Evolutionary conservation across 2,797 vertebrate genomes (phyloP).

Genomic region (Perodicticus potto): DNA sequence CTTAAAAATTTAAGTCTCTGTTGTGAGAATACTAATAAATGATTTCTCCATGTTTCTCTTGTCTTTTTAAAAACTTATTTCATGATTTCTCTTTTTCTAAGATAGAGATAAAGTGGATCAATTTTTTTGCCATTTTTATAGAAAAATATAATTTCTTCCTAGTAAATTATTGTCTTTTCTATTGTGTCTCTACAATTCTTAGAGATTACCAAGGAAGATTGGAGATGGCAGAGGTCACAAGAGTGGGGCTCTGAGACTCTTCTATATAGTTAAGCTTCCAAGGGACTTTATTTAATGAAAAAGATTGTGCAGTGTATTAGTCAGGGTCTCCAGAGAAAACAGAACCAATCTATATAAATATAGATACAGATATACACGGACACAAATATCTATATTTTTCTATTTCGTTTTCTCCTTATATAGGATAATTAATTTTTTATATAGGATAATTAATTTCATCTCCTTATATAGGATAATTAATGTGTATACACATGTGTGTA

Average conservation of each 20-base stretch:
- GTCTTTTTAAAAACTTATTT: not conserved
- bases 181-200: not conserved
- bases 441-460: no score
- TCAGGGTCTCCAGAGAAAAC: not conserved
- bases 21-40: not conserved
- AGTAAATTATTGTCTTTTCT: not conserved
- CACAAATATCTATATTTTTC: not conserved
- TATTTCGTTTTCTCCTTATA: not conserved
- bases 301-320: not conserved
- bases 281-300: not conserved
- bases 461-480: no score
- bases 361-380: not conserved
- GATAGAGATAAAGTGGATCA: not conserved
- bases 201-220: not conserved
- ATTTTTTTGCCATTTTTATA: not conserved
- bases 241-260: not conserved
- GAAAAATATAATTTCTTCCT: not conserved
- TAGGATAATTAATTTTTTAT: no score
- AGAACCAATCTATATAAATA: not conserved
- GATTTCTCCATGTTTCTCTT: not conserved
- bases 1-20: not conserved
- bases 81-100: not conserved
- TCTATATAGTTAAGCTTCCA: not conserved
- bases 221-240: not conserved
- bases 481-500: no score